Evolutionary conservation across 1,140 invertebrate species (phyloP).

Genomic region (Drosophila auraria): DNA sequence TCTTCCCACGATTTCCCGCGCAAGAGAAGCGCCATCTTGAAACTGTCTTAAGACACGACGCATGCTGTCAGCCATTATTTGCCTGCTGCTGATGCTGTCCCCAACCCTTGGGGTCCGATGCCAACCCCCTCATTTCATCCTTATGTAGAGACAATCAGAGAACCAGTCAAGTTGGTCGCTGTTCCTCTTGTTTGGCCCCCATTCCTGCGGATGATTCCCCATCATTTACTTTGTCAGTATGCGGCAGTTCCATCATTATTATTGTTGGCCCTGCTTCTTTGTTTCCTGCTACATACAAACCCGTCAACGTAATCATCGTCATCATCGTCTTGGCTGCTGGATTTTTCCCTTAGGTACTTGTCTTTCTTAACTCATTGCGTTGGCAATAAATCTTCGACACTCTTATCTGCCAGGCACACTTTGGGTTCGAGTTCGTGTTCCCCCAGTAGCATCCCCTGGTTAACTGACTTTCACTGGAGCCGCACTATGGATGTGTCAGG

Average conservation of each 20-base stretch:
- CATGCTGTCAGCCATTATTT: slow-evolving; percentile 80
- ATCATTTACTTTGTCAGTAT: slow-evolving; percentile 83
- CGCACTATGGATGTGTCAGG: slow-evolving; percentile 20
- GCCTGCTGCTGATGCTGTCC: slow-evolving; percentile 43
- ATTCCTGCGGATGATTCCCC: slow-evolving; percentile 67
- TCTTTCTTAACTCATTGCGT: slow-evolving; percentile 85
- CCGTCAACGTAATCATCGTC: slow-evolving; percentile 63
- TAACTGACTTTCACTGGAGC: slow-evolving; percentile 28
- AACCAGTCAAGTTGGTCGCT: slow-evolving; percentile 49
- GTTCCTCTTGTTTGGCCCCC: slow-evolving; percentile 24
- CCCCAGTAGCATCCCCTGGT: not conserved
- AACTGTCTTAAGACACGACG: slow-evolving; percentile 66
- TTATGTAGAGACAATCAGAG: slow-evolving; percentile 56
- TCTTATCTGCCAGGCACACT: slow-evolving; percentile 80
- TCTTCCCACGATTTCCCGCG: not conserved
- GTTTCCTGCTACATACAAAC: slow-evolving; percentile 53
- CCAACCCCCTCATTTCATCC: not conserved
- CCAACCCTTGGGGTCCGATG: not conserved
- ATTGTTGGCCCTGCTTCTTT: slow-evolving; percentile 57
- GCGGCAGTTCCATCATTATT: slow-evolving; percentile 83
- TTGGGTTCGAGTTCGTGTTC: slow-evolving; percentile 23
- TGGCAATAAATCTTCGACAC: slow-evolving; percentile 82
- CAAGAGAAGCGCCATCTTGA: slow-evolving; percentile 68
- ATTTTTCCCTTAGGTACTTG: slow-evolving; percentile 78
- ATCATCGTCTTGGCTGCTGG: slow-evolving; percentile 45